Evolutionary conservation across 2,888 invertebrate species (phyloP).

Genomic region (Julus scanicus): DNA sequence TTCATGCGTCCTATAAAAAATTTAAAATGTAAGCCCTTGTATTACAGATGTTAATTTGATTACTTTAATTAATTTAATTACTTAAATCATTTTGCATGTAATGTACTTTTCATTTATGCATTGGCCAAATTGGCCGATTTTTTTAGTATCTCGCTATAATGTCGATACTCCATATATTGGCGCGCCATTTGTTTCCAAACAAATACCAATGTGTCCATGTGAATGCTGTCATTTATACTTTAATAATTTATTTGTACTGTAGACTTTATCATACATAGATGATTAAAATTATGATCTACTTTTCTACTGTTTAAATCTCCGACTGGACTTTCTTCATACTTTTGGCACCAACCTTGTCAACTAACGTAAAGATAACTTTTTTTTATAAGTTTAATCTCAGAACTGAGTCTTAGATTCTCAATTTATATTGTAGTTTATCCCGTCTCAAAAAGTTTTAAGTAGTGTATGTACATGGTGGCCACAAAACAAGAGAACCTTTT

Average conservation of each 20-base stretch:
- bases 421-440: no score
- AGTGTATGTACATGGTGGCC: no score
- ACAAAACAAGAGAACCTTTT: no score
- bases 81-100: neutral
- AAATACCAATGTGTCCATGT: neutral
- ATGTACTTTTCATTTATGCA: neutral
- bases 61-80: no score
- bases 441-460: no score
- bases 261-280: slow-evolving; percentile 26
- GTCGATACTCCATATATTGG: neutral
- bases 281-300: slow-evolving; percentile 2
- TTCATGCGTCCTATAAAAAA: no score
- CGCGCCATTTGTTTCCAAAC: neutral
- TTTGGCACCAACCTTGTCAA: neutral
- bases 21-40: no score
- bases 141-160: neutral
- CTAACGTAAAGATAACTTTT: no score
- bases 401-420: no score
- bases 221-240: neutral
- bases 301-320: slow-evolving; percentile 17
- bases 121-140: neutral
- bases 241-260: slow-evolving; percentile 41
- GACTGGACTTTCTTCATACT: neutral
- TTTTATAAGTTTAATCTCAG: no score
- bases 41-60: no score